phyloP scores from a whole-genome alignment of 1,140 invertebrate species.

The Drosophila persimilis region DNA sequence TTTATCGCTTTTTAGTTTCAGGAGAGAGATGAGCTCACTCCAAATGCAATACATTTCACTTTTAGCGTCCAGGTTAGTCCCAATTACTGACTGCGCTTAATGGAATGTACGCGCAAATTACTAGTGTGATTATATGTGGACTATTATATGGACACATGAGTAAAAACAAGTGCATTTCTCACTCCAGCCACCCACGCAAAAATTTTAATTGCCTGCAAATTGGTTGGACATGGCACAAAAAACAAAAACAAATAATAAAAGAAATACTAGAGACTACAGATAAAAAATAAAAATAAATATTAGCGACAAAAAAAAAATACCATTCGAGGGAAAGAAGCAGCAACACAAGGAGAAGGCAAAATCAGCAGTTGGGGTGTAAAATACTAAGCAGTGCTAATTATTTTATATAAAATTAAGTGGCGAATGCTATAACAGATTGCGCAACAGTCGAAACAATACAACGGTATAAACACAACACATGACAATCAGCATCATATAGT shows the following conservation, averaged over 20 bases:
- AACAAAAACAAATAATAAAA: not conserved
- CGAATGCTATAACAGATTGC: constrained; percentile 42
- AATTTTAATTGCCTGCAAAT: constrained; percentile 48
- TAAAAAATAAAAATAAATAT: not conserved
- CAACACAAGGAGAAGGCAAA: not conserved
- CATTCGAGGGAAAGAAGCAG: constrained; percentile 11
- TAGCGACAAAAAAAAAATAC: not conserved
- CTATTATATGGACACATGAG: constrained; percentile 5
- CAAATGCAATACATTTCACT: not conserved
- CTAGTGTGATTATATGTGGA: not conserved
- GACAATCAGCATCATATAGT: not conserved
- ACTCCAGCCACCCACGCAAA: constrained; percentile 9
- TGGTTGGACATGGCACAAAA: constrained; percentile 45
- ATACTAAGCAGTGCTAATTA: constrained; percentile 57
- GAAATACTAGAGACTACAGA: too few species aligned
- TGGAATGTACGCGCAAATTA: constrained; percentile 1
- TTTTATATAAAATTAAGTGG: constrained; percentile 27
- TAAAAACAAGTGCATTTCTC: constrained; percentile 2
- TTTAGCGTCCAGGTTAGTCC: too few species aligned
- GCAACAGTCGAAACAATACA: constrained; percentile 13
- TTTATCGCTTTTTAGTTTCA: too few species aligned
- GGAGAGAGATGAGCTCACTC: constrained; percentile 24
- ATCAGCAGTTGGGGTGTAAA: constrained; percentile 45
- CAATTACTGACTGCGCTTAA: not conserved
- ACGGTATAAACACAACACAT: constrained; percentile 11